Evolutionary conservation across 2,888 invertebrate species (phyloP), one percentile per base, ranked within the genome.

Genomic region (Portevinia maculata): DNA sequence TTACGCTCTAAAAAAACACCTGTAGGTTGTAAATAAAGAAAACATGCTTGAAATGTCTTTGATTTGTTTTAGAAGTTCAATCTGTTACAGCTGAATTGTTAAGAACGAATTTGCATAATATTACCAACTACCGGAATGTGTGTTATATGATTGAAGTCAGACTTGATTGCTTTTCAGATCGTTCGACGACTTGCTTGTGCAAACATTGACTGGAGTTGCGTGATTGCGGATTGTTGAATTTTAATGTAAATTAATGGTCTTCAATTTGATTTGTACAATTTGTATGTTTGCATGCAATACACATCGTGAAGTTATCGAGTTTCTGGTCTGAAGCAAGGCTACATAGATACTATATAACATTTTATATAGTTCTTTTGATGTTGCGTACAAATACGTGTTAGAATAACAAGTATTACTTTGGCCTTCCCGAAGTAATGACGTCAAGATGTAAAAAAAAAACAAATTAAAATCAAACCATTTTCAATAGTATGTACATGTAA

Each of bases 171-270:
- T 15, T 57, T 48, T 21, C 17, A 13, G 17, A 32, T 6, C 7
- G 24, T 5, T 1, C 5, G 64, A n/a, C 13, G 37, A 48, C 39
- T 57, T 24, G 57, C 57, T 57, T 69, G 57, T 46, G 55, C 48
- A 69, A 69, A 69, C 57, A 57, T 13, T 57, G 46, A 39, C 24
- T 37, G 11, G n/a, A n/a, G 13, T 69, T 69, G 69, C 69, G 69
- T 69, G 69, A 57, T 57, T 3, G 57, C 21, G 34, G 53, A 67
- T 67, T 46, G 34, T 28, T 55, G 44, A 32, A 11, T 50, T 48
- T 19, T 17, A 21, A 19, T 30, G 28, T 3, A 53, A 44, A 65
- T 52, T 52, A 52, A 9, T 65, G 53, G 52, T 19, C 30, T 24
- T 30, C 24, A 24, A 24, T 30, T n/a, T 9, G 3, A 15, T 17